Percentiles rank a stretch among this genome's conserved stretches.
Conservation (phyloP, 2,113 vertebrate genomes). For the Porphyrio hochstetteri region DNA sequence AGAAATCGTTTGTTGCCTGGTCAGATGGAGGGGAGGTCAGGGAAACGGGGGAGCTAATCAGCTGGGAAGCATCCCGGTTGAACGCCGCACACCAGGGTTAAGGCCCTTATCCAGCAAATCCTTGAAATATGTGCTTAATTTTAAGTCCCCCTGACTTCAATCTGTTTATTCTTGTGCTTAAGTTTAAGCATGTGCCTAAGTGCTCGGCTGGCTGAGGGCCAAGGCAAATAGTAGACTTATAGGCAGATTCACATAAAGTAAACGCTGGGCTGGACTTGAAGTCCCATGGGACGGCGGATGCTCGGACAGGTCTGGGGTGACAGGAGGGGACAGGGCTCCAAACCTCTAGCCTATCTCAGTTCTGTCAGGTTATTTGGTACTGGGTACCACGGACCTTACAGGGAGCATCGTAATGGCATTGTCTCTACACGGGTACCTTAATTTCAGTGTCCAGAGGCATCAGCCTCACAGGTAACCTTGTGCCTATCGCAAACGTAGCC, state of each 20-base stretch:
- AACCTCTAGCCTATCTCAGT: background rate
- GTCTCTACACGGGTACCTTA: background rate
- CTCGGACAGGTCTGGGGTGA: background rate
- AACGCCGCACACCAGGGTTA: background rate
- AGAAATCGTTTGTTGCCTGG: constrained; percentile 17
- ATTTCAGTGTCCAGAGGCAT: background rate
- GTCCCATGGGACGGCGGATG: fast-evolving
- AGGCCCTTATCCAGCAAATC: constrained; percentile 56
- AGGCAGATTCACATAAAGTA: background rate
- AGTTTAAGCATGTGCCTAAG: constrained; percentile 62
- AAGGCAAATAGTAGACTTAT: constrained; percentile 19
- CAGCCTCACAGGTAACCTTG: background rate
- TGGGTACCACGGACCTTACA: fast-evolving
- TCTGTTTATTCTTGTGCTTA: constrained; percentile 65
- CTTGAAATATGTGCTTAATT: constrained; percentile 59
- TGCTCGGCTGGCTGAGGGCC: constrained; percentile 45
- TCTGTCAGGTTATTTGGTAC: fast-evolving
- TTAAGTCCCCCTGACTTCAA: constrained; percentile 54
- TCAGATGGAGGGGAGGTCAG: background rate
- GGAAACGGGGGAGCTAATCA: constrained; percentile 18
- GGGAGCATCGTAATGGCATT: fast-evolving
- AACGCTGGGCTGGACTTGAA: background rate
- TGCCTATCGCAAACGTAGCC: background rate
- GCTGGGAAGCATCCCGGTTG: constrained; percentile 34
- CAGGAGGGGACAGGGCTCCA: background rate